phyloP scores from a whole-genome alignment of 1,140 invertebrate species.

The Patella vulgata region DNA sequence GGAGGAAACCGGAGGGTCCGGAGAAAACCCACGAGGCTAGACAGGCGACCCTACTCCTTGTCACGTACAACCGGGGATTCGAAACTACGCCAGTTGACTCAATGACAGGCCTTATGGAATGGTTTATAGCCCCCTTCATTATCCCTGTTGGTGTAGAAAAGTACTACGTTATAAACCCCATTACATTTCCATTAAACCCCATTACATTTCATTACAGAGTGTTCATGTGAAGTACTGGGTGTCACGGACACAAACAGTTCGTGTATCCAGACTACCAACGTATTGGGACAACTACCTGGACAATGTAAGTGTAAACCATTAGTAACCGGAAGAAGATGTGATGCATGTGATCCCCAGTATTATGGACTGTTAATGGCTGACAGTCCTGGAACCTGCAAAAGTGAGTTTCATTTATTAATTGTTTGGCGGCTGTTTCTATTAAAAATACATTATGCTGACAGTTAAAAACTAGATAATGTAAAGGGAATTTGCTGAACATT shows the following conservation, averaged over 20 bases:
- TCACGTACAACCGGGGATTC: too few relatives aligned
- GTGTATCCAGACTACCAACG: background rate
- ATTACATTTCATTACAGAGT: conserved; percentile 1
- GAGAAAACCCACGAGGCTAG: too few relatives aligned
- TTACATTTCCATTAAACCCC: background rate
- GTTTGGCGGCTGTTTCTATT: background rate
- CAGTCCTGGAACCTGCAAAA: conserved; percentile 11
- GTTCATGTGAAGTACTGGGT: conserved; percentile 16
- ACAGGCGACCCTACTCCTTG: too few relatives aligned
- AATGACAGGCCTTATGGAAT: too few relatives aligned
- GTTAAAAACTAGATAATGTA: too few relatives aligned
- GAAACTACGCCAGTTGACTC: too few relatives aligned
- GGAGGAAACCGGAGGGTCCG: too few relatives aligned
- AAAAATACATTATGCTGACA: background rate
- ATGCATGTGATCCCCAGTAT: conserved; percentile 79
- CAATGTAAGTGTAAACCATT: conserved; percentile 85
- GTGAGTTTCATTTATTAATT: background rate
- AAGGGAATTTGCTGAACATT: too few relatives aligned
- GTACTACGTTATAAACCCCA: background rate
- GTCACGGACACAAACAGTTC: background rate
- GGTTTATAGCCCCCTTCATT: too few relatives aligned
- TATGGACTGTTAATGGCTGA: conserved; percentile 71
- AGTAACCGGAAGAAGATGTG: conserved; percentile 80
- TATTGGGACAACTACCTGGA: conserved; percentile 81
- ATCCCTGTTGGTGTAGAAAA: background rate